A percentile compares a stretch with the other conserved stretches of the same genome.
Conservation (phyloP, 2,113 vertebrate genomes). For the Danionella cerebrum region DNA sequence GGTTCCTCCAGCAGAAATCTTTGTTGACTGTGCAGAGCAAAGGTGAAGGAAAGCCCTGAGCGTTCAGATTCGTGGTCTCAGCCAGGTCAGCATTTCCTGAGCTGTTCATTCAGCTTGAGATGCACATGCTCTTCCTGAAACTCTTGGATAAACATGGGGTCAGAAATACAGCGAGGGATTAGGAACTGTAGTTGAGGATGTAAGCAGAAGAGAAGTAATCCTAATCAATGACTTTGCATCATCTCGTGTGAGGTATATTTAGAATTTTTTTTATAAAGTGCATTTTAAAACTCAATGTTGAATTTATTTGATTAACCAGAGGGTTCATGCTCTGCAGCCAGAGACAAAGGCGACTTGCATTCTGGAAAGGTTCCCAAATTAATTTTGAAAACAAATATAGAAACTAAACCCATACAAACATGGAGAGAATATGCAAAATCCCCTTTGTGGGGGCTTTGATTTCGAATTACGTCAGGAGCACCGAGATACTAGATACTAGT, state of each 20-base stretch:
- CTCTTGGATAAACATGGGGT: not conserved
- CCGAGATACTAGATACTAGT: too few species aligned
- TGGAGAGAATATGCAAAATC: too few species aligned
- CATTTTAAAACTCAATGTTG: too few species aligned
- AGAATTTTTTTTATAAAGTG: too few species aligned
- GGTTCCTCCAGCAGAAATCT: conserved; percentile 4
- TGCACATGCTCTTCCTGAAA: conserved; percentile 36
- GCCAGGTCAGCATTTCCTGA: conserved; percentile 61
- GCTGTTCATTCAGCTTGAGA: conserved; percentile 41
- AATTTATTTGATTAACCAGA: too few species aligned
- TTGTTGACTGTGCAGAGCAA: conserved; percentile 51
- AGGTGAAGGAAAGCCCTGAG: conserved; percentile 48
- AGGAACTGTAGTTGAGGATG: not conserved
- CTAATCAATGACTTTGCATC: not conserved
- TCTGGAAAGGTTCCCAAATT: too few species aligned
- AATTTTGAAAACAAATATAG: too few species aligned
- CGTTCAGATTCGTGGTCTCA: conserved; percentile 46
- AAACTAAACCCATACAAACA: too few species aligned
- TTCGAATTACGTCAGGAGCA: too few species aligned
- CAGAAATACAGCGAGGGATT: not conserved
- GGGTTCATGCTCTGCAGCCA: too few species aligned
- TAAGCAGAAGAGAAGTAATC: conserved; percentile 1
- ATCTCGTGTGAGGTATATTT: not conserved
- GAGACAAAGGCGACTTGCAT: too few species aligned
- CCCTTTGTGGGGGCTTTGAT: too few species aligned